Base-by-base conservation (phyloP, 2,797 vertebrate genomes). In the Carapus acus region DNA sequence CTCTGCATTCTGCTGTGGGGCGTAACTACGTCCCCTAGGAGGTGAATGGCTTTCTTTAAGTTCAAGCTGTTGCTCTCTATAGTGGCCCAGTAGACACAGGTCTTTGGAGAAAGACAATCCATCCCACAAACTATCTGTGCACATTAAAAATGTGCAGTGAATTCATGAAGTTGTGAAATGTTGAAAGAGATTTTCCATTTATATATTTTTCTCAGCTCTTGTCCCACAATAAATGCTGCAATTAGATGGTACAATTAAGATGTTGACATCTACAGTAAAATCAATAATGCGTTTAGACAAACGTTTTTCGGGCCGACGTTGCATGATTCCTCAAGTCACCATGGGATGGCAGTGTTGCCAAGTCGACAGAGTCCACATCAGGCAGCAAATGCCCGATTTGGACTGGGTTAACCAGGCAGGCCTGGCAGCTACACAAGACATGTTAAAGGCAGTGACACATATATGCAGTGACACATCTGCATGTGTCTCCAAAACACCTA, bases 291-390 rank as follows among this genome's bases (percentile, higher is more conserved):
- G 62, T 51, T 50, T 47, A 19, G 9, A 63, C 67, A 76, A 19
- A 50, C 19, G 24, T 22, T 49, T 40, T 11, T 40, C 8, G 49
- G 46, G 65, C 47, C 7, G 7, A 39, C 0, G 6, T 23, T 48
- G 31, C 37, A 49, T 52, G 54, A 23, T 71, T 50, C 23, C 59
- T 33, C 23, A 50, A 20, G 20, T 45, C 43, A 33, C 87, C 87
- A 89, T 82, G 64, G 85, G 88, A 83, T 89, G 88, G 87, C 86
- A 89, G 84, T 87, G 79, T 88, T 86, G 81, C 69, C 87, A 86
- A 86, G 77, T 81, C 68, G 79, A 82, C 77, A 39, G 51, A n/a
- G n/a, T n/a, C n/a, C n/a, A n/a, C n/a, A n/a, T n/a, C n/a, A 45
- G 52, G 60, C 40, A 18, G 20, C 42, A 44, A 22, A 52, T 4